These are phyloP conservation scores for Squalus acanthias DNA, from an alignment of 2,797 vertebrate species.

Conservation along the genomic window DNA sequence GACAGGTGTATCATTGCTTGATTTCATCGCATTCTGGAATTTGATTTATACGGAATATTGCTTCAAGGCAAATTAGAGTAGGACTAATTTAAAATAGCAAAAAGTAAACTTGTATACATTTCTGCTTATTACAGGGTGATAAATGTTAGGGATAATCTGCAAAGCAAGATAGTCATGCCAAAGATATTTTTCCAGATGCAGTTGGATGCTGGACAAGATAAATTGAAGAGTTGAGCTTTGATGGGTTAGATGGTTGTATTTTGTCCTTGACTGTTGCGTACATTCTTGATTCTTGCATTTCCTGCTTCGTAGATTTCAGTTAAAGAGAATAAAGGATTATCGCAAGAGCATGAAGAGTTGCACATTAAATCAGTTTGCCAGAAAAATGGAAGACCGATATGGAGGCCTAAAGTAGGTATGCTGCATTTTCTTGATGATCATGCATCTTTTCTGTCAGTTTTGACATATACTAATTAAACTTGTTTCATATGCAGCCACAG, in stretches of 20 bases:
- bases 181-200: background rate
- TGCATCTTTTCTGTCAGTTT: background rate
- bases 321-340: background rate
- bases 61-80: background rate
- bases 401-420: background rate
- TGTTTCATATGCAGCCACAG: background rate
- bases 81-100: background rate
- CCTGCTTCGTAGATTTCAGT: background rate
- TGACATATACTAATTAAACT: background rate
- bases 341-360: background rate
- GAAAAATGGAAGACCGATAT: background rate
- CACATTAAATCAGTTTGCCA: conserved; percentile 13
- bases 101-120: background rate
- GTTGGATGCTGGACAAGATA: background rate
- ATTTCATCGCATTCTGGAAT: background rate
- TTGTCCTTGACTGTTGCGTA: background rate
- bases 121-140: background rate
- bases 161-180: background rate
- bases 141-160: background rate
- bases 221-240: background rate
- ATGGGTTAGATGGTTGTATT: background rate
- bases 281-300: background rate
- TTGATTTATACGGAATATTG: background rate
- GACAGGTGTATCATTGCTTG: background rate
- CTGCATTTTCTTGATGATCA: background rate